Evolutionary conservation across 2,797 vertebrate species (phyloP).

Genomic region (Enteromius anoplus): DNA sequence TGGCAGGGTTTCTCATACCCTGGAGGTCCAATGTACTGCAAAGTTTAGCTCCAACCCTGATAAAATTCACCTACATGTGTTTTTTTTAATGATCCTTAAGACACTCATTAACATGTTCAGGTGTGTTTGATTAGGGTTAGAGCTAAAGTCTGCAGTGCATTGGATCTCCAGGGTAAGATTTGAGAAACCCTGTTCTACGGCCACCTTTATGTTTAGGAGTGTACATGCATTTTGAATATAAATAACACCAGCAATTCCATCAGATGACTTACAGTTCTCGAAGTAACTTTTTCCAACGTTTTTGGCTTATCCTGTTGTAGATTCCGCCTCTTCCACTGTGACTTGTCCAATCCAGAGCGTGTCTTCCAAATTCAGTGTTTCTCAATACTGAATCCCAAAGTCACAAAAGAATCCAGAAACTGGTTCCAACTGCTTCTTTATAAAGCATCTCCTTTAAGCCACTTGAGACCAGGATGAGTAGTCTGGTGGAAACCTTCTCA

Average conservation of each 20-base stretch:
- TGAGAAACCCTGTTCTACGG: too few relatives aligned
- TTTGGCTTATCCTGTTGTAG: background rate
- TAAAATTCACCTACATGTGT: too few relatives aligned
- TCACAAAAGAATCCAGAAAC: background rate
- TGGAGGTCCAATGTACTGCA: too few relatives aligned
- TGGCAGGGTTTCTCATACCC: too few relatives aligned
- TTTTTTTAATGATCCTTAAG: too few relatives aligned
- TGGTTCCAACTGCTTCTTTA: background rate
- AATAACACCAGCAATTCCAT: background rate
- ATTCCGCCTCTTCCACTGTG: background rate
- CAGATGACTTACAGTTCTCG: background rate
- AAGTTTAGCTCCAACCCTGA: too few relatives aligned
- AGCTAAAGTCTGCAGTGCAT: too few relatives aligned
- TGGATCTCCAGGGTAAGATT: too few relatives aligned
- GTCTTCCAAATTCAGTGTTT: background rate
- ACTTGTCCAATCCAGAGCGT: background rate
- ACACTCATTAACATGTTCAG: too few relatives aligned
- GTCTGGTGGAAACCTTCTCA: background rate
- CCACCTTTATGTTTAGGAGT: too few relatives aligned
- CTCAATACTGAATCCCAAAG: background rate
- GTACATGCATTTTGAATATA: slow-evolving; percentile 3
- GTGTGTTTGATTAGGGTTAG: too few relatives aligned
- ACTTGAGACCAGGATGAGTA: background rate
- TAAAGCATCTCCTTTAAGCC: background rate
- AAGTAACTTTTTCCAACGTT: background rate